Base-by-base conservation (phyloP, 1,140 invertebrate genomes). In the Globodera ellingtonae region DNA sequence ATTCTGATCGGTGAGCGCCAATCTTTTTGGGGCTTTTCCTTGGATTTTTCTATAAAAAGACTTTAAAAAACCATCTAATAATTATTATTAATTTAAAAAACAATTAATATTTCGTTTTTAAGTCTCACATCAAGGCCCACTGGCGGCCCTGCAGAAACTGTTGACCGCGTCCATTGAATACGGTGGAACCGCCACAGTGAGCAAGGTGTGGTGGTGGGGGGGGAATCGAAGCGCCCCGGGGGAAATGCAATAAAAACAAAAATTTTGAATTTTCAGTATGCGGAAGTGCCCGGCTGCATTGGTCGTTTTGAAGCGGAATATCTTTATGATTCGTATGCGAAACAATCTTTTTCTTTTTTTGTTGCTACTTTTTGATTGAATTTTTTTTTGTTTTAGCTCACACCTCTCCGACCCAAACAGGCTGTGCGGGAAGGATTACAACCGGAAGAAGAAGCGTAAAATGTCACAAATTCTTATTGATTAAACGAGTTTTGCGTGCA, bases 51-150 rank as follows among this genome's bases (percentile, higher is more conserved):
- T 48, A 46, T 7, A 9, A 18, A 15, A 72, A 72, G 21, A 46
- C 5, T 24, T 24, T 50, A 72, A 35, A 35, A 35, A 35, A 35
- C 35, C 35, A 35, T 35, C 1, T 35, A 35, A 50, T 15, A 35
- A 52, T 52, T 24, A 59, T 1, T 21, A 73, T 47, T 18, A 44
- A 13, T 56, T 73, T 50, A 8, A n/a, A 21, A 62, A 62, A n/a
- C n/a, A 18, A 18, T n/a, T 13, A 4, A 62, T 4, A 62, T 18
- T 62, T 62, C 10, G 0, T 62, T 62, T 24, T 62, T 62, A 13
- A 62, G 56, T 62, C 13, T 15, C 72, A 8, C 72, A 75, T 56
- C 72, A 75, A 75, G 72, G 48, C 35, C 72, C 72, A 3, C n/a
- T 56, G 35, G 72, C 72, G 15, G 72, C 72, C 6, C 15, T 75